Conservation (phyloP, 2,113 vertebrate species). For the Craseonycteris thonglongyai region DNA sequence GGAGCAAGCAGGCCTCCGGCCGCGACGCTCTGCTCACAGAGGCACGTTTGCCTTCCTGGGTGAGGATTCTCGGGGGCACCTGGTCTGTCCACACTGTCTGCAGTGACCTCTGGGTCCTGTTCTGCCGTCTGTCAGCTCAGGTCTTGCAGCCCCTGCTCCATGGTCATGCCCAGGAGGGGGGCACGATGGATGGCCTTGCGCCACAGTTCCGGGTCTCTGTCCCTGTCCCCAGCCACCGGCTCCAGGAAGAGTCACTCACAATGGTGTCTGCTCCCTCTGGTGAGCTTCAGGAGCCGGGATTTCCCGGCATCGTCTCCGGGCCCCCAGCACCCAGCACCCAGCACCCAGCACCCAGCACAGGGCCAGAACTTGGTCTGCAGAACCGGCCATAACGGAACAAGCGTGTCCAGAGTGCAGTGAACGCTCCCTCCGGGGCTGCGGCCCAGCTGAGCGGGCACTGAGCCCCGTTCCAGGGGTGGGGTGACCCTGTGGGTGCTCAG, state of each 20-base stretch:
- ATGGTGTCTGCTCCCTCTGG: neutral
- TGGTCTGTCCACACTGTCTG: neutral
- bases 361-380: neutral
- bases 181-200: neutral
- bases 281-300: neutral
- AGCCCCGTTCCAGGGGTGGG: neutral
- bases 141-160: neutral
- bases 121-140: no score
- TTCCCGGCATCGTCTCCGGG: neutral
- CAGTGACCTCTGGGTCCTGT: neutral
- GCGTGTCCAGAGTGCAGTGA: neutral
- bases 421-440: neutral
- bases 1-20: neutral
- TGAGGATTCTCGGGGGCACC: neutral
- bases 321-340: no score
- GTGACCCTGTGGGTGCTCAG: accelerated
- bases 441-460: accelerated
- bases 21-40: accelerated
- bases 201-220: accelerated
- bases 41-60: neutral
- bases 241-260: neutral
- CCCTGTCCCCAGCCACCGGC: no score
- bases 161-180: neutral
- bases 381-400: neutral
- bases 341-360: no score